Conservation (phyloP, 2,888 invertebrate species). For the Cephus pygmeus region DNA sequence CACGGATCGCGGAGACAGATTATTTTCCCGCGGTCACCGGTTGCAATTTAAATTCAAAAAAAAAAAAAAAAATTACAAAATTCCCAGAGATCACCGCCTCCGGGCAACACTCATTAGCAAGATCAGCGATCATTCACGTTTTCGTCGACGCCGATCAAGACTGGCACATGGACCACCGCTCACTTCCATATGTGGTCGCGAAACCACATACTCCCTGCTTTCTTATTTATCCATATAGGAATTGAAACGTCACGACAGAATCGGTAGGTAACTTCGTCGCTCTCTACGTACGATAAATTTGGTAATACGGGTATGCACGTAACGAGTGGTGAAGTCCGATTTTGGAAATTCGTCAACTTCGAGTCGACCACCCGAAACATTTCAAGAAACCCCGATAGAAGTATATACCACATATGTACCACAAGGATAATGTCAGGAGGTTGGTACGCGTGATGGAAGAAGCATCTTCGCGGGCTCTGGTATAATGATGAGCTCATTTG, state of each 20-base stretch:
- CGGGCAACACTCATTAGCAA: background rate
- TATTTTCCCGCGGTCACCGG: background rate
- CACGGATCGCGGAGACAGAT: background rate
- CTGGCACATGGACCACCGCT: background rate
- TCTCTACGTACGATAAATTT: background rate
- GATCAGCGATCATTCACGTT: background rate
- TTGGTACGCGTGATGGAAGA: background rate
- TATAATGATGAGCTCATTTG: background rate
- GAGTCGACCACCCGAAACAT: background rate
- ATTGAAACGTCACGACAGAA: background rate
- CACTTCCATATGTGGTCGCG: conserved; percentile 2
- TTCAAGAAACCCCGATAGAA: background rate
- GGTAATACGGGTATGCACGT: background rate
- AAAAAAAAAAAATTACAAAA: background rate
- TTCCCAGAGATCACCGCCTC: background rate
- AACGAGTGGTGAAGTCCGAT: background rate
- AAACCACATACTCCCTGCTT: background rate
- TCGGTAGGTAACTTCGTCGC: background rate
- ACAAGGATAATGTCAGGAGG: background rate
- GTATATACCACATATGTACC: background rate
- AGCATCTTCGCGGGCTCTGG: background rate
- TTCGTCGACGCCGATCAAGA: background rate
- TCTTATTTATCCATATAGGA: background rate
- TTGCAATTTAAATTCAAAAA: background rate
- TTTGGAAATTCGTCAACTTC: background rate